phyloP scores from a whole-genome alignment of 2,888 invertebrate species.

The Nineta flava region DNA sequence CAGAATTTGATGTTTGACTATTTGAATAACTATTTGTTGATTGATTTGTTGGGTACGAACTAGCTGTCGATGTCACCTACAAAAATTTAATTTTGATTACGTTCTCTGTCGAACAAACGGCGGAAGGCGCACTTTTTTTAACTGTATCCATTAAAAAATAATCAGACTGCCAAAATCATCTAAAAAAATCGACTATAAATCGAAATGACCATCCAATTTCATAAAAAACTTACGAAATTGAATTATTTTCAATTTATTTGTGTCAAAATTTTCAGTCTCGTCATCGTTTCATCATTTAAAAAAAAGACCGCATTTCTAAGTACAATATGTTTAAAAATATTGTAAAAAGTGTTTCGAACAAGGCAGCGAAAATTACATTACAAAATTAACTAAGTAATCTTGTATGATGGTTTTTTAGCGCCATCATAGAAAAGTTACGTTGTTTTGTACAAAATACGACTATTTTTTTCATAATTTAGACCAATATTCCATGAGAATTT shows the following conservation, averaged over 20 bases:
- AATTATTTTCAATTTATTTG: conserved; percentile 1
- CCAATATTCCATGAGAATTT: no score
- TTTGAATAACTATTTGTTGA: conserved; percentile 20
- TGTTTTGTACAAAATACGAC: no score
- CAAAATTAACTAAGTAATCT: no score
- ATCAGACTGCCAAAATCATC: conserved; percentile 17
- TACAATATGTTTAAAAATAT: no score
- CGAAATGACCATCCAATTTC: conserved; percentile 3
- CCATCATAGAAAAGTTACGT: no score
- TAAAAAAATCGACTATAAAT: conserved; percentile 4
- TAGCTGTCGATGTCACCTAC: conserved; percentile 29
- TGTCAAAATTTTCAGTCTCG: conserved; percentile 17
- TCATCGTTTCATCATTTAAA: conserved; percentile 20
- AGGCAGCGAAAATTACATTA: no score
- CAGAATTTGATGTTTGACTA: conserved; percentile 9
- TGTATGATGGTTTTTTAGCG: no score
- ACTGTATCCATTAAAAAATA: no score
- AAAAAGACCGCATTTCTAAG: no score
- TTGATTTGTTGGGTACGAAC: conserved; percentile 16
- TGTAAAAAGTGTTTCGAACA: no score
- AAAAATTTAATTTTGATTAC: conserved; percentile 10
- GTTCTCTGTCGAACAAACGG: not conserved
- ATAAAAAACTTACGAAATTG: conserved; percentile 15
- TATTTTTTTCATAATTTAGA: no score
- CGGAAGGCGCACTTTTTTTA: no score